phyloP scores from a whole-genome alignment of 2,888 invertebrate genomes.

The Cerastoderma edule region DNA sequence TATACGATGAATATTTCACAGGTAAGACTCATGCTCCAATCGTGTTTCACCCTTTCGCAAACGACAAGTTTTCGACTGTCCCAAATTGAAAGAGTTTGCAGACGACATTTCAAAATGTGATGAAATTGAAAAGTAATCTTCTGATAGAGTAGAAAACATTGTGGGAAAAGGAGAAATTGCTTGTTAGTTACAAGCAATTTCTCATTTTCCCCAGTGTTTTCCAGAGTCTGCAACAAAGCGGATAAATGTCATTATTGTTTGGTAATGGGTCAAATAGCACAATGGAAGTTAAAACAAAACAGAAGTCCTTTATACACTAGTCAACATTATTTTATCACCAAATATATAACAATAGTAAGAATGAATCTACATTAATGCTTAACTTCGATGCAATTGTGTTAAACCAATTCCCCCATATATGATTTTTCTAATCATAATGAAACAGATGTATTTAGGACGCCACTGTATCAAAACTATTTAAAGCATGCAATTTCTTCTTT shows the following conservation, averaged over 20 bases:
- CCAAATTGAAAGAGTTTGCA: not conserved
- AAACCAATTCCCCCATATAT: too few species aligned
- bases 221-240: not conserved
- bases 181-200: not conserved
- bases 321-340: conserved; percentile 19
- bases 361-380: conserved; percentile 21
- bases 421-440: too few species aligned
- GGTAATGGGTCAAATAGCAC: not conserved
- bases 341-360: conserved; percentile 21
- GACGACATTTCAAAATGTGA: not conserved
- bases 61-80: not conserved
- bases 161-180: conserved; percentile 15
- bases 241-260: not conserved
- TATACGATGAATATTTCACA: not conserved
- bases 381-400: conserved; percentile 18
- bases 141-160: not conserved
- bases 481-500: conserved; percentile 17
- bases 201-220: not conserved
- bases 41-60: not conserved
- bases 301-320: conserved; percentile 3
- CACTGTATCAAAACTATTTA: too few species aligned
- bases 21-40: not conserved
- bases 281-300: not conserved
- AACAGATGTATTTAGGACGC: too few species aligned
- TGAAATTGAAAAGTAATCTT: not conserved